Evolutionary conservation across 2,888 invertebrate species (phyloP).

Genomic region (Brachycybe producta): DNA sequence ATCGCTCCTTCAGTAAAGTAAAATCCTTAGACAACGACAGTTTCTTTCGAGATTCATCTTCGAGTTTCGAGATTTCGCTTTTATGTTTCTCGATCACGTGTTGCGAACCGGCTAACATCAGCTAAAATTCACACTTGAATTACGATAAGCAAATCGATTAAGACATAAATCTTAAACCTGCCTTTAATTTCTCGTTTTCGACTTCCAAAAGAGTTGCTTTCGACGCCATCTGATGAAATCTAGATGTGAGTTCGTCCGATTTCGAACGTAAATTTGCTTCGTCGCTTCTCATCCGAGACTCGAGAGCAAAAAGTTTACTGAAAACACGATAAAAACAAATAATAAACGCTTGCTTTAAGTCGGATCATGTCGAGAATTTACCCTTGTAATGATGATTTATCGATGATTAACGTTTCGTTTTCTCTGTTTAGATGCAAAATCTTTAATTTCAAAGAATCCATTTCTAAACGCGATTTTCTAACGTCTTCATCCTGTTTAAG

Average conservation of each 20-base stretch:
- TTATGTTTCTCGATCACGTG: too few species aligned
- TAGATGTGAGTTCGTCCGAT: neutral
- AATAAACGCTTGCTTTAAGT: too few species aligned
- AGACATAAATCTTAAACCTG: too few species aligned
- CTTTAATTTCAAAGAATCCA: neutral
- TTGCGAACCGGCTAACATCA: neutral
- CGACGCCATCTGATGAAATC: neutral
- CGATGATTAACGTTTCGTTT: slow-evolving; percentile 2
- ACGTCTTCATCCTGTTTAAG: too few species aligned
- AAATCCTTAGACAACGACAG: too few species aligned
- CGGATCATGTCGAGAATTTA: neutral
- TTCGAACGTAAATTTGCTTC: neutral
- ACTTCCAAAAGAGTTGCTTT: neutral
- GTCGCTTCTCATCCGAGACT: neutral
- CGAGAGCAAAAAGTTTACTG: neutral
- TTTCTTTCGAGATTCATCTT: too few species aligned
- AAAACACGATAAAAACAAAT: neutral
- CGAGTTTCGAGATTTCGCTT: too few species aligned
- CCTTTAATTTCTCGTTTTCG: slow-evolving; percentile 9
- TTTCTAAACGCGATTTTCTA: too few species aligned
- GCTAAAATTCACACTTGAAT: too few species aligned
- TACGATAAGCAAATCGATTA: too few species aligned
- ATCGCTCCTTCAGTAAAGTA: too few species aligned
- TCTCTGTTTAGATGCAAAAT: neutral
- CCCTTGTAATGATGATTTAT: slow-evolving; percentile 4